Evolutionary conservation across 2,888 invertebrate species (phyloP).

Genomic region (Thera britannica): DNA sequence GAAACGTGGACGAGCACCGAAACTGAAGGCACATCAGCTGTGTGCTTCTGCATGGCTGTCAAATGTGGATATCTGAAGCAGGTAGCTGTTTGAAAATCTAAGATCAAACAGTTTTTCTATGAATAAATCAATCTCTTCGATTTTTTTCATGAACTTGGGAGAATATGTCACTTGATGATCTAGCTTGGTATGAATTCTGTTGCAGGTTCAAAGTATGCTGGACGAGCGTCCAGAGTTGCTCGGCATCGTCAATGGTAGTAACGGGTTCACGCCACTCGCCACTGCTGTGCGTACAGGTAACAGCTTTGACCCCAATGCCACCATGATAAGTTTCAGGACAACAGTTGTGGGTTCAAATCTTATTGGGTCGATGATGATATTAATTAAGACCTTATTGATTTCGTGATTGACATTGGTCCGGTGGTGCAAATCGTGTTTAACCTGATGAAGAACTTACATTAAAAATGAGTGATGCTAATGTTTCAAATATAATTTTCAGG

Average conservation of each 20-base stretch:
- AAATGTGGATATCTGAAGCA: conserved; percentile 73
- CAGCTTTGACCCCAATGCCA: not conserved
- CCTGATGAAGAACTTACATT: too few relatives aligned
- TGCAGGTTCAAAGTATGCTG: conserved; percentile 70
- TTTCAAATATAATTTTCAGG: conserved; percentile 49
- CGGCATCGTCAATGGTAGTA: conserved; percentile 70
- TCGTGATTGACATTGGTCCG: too few relatives aligned
- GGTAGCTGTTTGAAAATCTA: conserved; percentile 45
- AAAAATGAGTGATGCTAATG: too few relatives aligned
- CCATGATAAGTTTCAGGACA: not conserved
- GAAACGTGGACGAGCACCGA: conserved; percentile 69
- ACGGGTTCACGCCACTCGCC: conserved; percentile 80
- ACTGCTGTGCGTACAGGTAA: conserved; percentile 77
- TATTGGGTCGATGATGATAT: too few relatives aligned
- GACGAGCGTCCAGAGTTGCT: conserved; percentile 77
- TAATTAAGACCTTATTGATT: too few relatives aligned
- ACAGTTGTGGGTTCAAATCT: not conserved
- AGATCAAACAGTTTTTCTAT: too few relatives aligned
- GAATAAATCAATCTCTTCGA: too few relatives aligned
- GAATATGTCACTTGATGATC: too few relatives aligned
- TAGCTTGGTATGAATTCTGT: not conserved
- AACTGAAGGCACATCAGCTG: conserved; percentile 66
- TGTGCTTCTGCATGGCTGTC: conserved; percentile 77
- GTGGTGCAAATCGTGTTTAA: too few relatives aligned
- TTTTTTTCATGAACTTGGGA: too few relatives aligned